Evolutionary conservation across 2,888 invertebrate species (phyloP).

Genomic region (Ophion slaviceki): DNA sequence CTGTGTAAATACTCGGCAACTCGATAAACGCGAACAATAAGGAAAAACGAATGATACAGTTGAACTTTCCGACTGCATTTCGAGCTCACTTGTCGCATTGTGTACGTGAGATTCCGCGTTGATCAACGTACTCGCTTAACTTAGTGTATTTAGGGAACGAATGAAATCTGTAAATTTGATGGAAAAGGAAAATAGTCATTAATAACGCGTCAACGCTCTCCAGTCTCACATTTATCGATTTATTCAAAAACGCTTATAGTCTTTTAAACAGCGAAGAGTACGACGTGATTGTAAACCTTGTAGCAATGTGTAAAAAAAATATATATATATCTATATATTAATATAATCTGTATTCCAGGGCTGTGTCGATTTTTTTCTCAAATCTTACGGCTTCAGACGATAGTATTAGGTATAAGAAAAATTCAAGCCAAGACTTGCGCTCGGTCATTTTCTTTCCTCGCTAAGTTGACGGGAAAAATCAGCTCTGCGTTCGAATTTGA

Average conservation of each 20-base stretch:
- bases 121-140: neutral
- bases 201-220: neutral
- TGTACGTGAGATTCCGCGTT: neutral
- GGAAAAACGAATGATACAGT: conserved; percentile 6
- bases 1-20: neutral
- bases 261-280: conserved; percentile 12
- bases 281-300: neutral
- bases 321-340: conserved; percentile 11
- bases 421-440: neutral
- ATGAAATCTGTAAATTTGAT: conserved; percentile 28
- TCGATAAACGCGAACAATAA: neutral
- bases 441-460: neutral
- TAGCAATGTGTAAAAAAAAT: neutral
- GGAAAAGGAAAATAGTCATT: neutral
- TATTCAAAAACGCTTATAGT: conserved; percentile 20
- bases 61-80: neutral
- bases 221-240: neutral
- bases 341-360: neutral
- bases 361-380: neutral
- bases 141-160: conserved; percentile 23
- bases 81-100: neutral
- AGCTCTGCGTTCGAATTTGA: too few species aligned
- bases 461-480: too few species aligned
- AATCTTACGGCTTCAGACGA: neutral
- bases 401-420: neutral